These are phyloP conservation scores for Pediacus dermestoides DNA, from an alignment of 2,888 invertebrate species.

Conservation along the genomic window DNA sequence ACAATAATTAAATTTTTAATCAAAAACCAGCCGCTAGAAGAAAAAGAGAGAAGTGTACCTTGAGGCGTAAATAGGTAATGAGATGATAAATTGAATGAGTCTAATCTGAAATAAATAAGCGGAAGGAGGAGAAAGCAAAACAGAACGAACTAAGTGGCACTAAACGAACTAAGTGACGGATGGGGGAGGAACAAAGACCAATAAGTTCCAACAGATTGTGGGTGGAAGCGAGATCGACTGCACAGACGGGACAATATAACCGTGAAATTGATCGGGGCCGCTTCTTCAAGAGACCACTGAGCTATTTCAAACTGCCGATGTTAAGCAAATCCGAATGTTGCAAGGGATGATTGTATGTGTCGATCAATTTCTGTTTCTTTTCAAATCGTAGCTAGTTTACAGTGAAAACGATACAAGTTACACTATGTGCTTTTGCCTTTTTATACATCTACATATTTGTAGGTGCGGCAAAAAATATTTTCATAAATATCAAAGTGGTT, in stretches of 20 bases:
- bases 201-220: conserved; percentile 21
- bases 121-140: conserved; percentile 47
- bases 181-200: conserved; percentile 36
- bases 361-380: conserved; percentile 37
- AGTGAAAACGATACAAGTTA: too few species aligned
- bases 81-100: conserved; percentile 51
- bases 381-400: too few species aligned
- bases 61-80: conserved; percentile 44
- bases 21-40: background rate
- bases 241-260: conserved; percentile 46
- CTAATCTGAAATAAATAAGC: conserved; percentile 51
- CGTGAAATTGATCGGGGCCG: conserved; percentile 50
- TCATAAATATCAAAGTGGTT: too few species aligned
- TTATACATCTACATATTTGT: too few species aligned
- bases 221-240: conserved; percentile 17
- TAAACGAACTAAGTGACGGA: conserved; percentile 49
- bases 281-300: conserved; percentile 38
- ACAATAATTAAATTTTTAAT: conserved; percentile 6
- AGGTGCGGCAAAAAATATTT: too few species aligned
- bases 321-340: conserved; percentile 45
- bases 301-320: conserved; percentile 44
- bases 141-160: conserved; percentile 48
- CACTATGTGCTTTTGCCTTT: too few species aligned
- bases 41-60: conserved; percentile 9
- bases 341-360: conserved; percentile 36